Evolutionary conservation across 2,797 vertebrate genomes (phyloP), one percentile per base, ranked within the genome.

Genomic region (Micropoecilia bifurca): DNA sequence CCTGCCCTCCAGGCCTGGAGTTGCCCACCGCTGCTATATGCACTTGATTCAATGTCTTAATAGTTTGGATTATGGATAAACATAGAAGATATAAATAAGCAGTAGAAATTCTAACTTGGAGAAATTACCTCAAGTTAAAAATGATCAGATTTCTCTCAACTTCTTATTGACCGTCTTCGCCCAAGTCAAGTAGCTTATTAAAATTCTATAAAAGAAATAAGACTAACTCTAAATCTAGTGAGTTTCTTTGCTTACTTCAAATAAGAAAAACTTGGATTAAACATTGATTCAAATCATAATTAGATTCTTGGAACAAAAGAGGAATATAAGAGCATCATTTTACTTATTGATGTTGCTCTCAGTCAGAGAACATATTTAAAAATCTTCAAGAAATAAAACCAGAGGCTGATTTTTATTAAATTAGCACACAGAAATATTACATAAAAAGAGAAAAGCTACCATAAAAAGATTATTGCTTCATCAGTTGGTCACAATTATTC

Each of bases 231-330:
- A 43, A 43, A 43, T 45, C 22, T 69, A 12, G 9, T 43, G 25
- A 25, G 39, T 43, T 69, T 69, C 20, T 69, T 69, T 45, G 1
- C 66, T 69, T 25, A 43, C 66, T 68, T 41, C 39, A 68, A 68
- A 43, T 14, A 69, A 69, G 22, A 69, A 69, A n/a, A 45, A n/a
- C 66, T 45, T 69, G 41, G 68, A 71, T 71, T 71, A 71, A 71
- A 22, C 20, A 22, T 68, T 68, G 22, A 71, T 71, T 43, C 5
- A 71, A 71, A 45, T 71, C 12, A 69, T 43, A 43, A 43, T 69
- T 43, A 69, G 25, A n/a, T 43, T 7, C 4, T 69, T 45, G 3
- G 25, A 69, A 69, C 41, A 69, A 69, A 43, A 45, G 41, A 14
- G 36, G 63, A 22, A 61, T 18, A 36, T 12, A 43, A 43, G 22